Conservation (phyloP, 2,113 vertebrate genomes). For the Canis aureus region DNA sequence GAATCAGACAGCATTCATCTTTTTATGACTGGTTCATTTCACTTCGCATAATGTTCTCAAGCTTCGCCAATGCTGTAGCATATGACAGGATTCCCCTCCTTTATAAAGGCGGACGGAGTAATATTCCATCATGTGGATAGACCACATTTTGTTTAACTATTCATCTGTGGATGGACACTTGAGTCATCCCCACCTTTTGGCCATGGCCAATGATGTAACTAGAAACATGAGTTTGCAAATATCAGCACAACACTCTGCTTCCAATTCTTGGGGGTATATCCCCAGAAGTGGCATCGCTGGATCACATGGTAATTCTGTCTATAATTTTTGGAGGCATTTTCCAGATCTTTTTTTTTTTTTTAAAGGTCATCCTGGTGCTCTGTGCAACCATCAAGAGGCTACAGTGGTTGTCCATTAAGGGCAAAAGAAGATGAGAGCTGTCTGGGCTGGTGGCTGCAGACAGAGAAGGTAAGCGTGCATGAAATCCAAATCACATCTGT, state of each 20-base stretch:
- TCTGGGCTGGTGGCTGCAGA: neutral
- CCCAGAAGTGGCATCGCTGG: too few relatives aligned
- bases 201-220: neutral
- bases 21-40: too few relatives aligned
- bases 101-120: neutral
- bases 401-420: fast-evolving
- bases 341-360: neutral
- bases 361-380: neutral
- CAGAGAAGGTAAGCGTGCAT: neutral
- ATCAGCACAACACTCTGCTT: neutral
- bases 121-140: fast-evolving
- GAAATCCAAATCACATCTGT: neutral
- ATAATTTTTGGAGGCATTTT: neutral
- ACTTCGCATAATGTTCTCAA: too few relatives aligned
- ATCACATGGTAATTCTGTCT: neutral
- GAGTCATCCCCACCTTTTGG: neutral
- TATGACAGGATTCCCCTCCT: neutral
- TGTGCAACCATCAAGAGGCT: fast-evolving
- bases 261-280: neutral
- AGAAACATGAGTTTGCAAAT: fast-evolving
- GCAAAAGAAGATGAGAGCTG: neutral
- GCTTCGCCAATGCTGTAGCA: neutral
- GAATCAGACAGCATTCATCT: fast-evolving
- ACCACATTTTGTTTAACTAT: fast-evolving
- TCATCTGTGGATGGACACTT: too few relatives aligned